A percentile compares a stretch with the other conserved stretches of the same genome.
These are phyloP conservation scores for Scaptomyza cyrtandrae DNA, from an alignment of 2,888 invertebrate genomes.

Conservation along the genomic window DNA sequence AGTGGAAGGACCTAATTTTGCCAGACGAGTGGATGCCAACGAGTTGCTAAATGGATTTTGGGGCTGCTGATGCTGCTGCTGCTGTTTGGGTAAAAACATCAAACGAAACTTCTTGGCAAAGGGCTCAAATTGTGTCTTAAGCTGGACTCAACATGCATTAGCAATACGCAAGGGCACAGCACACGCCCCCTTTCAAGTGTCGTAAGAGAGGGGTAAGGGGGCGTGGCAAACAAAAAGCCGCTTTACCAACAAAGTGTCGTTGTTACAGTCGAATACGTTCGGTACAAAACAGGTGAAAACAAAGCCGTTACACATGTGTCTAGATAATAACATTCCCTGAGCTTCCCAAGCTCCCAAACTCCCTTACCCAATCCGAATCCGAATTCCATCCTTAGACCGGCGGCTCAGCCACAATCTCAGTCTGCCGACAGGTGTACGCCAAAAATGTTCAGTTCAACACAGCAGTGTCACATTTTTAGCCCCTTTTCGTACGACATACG, in stretches of 20 bases:
- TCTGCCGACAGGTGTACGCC: conserved; percentile 64
- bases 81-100: conserved; percentile 48
- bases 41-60: conserved; percentile 68
- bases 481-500: conserved; percentile 32
- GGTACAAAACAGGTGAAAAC: conserved; percentile 47
- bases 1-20: conserved; percentile 19
- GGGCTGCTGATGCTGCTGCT: conserved; percentile 22
- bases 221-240: conserved; percentile 45
- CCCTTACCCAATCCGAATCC: neutral
- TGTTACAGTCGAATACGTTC: conserved; percentile 57
- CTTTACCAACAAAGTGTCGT: conserved; percentile 49
- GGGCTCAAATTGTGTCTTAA: conserved; percentile 74
- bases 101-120: conserved; percentile 63
- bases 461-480: conserved; percentile 66
- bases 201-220: neutral
- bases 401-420: conserved; percentile 44
- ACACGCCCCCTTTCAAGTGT: neutral
- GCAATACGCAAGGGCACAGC: conserved; percentile 52
- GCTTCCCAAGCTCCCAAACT: conserved; percentile 20
- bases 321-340: conserved; percentile 70
- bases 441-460: conserved; percentile 58
- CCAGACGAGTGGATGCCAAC: conserved; percentile 45
- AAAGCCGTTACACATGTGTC: conserved; percentile 79
- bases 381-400: conserved; percentile 18
- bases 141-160: conserved; percentile 77